These are phyloP conservation scores for Pteria penguin DNA, from an alignment of 2,888 invertebrate species.

Conservation along the genomic window DNA sequence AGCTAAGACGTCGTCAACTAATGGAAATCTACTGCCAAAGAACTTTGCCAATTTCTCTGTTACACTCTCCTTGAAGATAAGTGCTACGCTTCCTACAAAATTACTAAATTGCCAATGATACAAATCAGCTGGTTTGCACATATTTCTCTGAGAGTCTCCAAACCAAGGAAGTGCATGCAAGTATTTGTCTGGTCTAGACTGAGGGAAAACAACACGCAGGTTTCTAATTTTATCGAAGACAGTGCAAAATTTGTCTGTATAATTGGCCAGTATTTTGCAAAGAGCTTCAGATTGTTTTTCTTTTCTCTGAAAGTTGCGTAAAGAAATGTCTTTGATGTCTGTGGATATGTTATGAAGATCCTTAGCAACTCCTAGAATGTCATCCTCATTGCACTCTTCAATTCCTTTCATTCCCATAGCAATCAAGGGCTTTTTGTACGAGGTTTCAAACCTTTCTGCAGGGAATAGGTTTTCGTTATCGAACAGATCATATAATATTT, in stretches of 20 bases:
- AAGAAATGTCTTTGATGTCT: neutral
- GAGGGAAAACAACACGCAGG: slow-evolving; percentile 27
- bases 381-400: slow-evolving; percentile 17
- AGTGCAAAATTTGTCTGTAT: neutral
- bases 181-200: slow-evolving; percentile 4
- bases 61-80: slow-evolving; percentile 20
- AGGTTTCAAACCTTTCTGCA: neutral
- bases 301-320: neutral
- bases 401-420: slow-evolving; percentile 39
- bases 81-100: slow-evolving; percentile 37
- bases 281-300: neutral
- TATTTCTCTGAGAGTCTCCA: neutral
- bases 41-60: slow-evolving; percentile 5
- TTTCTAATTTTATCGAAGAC: neutral
- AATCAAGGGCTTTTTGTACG: slow-evolving; percentile 1
- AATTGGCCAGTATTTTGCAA: neutral
- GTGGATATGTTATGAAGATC: slow-evolving; percentile 5
- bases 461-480: slow-evolving; percentile 32
- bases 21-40: slow-evolving; percentile 33
- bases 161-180: slow-evolving; percentile 40
- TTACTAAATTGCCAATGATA: slow-evolving; percentile 4
- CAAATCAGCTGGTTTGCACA: slow-evolving; percentile 37
- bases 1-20: slow-evolving; percentile 23
- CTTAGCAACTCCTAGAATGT: slow-evolving; percentile 25
- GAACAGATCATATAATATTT: slow-evolving; percentile 24